Conservation (phyloP, 2,113 vertebrate genomes). For the Talpa occidentalis region DNA sequence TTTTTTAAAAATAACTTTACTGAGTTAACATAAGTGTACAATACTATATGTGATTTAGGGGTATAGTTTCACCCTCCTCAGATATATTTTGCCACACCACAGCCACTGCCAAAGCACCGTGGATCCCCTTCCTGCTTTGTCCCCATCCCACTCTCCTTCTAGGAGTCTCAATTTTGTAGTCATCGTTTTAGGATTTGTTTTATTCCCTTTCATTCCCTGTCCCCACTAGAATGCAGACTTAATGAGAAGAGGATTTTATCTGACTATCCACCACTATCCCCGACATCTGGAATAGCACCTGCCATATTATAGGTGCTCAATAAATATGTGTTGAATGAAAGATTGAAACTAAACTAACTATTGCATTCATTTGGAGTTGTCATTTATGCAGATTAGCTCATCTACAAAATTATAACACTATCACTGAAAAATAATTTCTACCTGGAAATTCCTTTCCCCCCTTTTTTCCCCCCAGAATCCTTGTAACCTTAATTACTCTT, state of each 20-base stretch:
- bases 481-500: neutral
- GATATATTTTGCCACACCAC: too few species aligned
- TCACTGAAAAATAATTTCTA: neutral
- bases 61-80: too few species aligned
- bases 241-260: neutral
- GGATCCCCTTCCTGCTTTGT: too few species aligned
- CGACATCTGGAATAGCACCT: neutral
- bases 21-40: too few species aligned
- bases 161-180: too few species aligned
- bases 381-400: neutral
- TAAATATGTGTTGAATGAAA: neutral
- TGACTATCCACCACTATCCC: neutral
- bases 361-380: neutral
- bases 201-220: neutral
- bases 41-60: too few species aligned
- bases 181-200: neutral
- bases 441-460: neutral
- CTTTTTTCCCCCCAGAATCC: neutral
- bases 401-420: neutral
- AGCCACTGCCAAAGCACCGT: too few species aligned
- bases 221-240: neutral
- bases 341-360: neutral
- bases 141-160: too few species aligned
- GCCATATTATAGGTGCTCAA: neutral
- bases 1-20: neutral